A percentile compares a stretch with the other conserved stretches of the same genome.
Evolutionary conservation across 1,140 invertebrate species (phyloP).

Genomic region (Saccostrea cuccullata): DNA sequence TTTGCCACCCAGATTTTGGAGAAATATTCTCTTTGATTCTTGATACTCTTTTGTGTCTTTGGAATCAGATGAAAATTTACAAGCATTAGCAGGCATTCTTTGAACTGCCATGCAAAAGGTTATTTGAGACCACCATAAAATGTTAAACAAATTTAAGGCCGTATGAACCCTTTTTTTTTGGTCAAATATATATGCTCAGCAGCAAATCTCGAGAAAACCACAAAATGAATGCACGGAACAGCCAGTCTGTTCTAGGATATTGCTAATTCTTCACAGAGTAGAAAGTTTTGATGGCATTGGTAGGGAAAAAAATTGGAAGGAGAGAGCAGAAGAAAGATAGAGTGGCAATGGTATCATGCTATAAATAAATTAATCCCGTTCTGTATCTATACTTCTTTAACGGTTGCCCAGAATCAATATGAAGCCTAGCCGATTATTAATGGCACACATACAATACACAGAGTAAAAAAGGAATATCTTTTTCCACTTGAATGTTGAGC

Average conservation of each 20-base stretch:
- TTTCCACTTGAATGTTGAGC: slow-evolving; percentile 37
- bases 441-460: slow-evolving; percentile 37
- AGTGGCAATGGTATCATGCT: slow-evolving; percentile 31
- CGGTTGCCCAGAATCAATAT: slow-evolving; percentile 17
- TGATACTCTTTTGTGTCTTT: neutral
- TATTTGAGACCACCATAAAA: too few species aligned
- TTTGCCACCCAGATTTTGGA: neutral
- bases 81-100: neutral
- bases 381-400: slow-evolving; percentile 15
- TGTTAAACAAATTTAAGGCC: too few species aligned
- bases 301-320: neutral
- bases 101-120: too few species aligned
- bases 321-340: neutral
- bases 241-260: neutral
- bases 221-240: neutral
- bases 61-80: neutral
- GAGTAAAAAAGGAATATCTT: slow-evolving; percentile 22
- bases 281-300: slow-evolving; percentile 8
- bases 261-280: neutral
- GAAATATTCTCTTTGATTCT: neutral
- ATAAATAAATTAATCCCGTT: slow-evolving; percentile 35
- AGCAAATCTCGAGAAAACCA: neutral
- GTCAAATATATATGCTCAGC: too few species aligned
- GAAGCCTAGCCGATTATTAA: slow-evolving; percentile 28
- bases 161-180: too few species aligned